Evolutionary conservation across 2,113 vertebrate species (phyloP), one percentile per base, ranked within the genome.

Genomic region (Delphinus delphis): DNA sequence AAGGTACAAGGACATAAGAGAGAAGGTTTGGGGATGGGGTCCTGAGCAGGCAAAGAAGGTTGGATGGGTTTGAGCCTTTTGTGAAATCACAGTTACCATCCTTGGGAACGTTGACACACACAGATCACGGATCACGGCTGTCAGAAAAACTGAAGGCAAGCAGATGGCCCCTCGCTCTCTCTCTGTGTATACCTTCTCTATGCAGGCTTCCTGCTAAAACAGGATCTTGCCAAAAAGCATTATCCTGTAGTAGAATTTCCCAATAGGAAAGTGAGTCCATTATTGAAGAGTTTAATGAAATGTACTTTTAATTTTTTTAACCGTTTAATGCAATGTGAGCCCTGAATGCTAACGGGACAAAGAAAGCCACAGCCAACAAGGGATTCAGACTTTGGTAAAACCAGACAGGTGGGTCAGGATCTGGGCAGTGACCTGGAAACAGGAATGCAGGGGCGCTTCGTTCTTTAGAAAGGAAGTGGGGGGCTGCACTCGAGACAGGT

Each of bases 181-280:
- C 86, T 2, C 95, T 92, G n/a, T 93, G 97, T 96, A 97, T 97
- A 98, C 97, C 98, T 98, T 98, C 97, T 74, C 95, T 98, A 93
- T 93, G 96, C 98, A 97, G 98, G 98, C 98, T 98, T 98, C 98
- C 98, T 98, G 98, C 97, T 98, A 65, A 94, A 77, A 96, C 95
- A 97, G 92, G 93, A 86, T 47, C 87, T 77, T 98, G 98, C 98
- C 98, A 98, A 98, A 96, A 98, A 97, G 97, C 98, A 97, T 98
- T 96, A 98, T 96, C 97, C 96, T 84, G 88, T 95, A 97, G 96
- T 97, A 95, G 97, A 97, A 97, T 98, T 98, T 98, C 98, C 98
- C 98, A 98, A 93, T 97, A 98, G 93, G 88, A 98, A 98, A 97
- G 97, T 93, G 97, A 98, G 96, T 97, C 98, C 97, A 98, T 97